Base-by-base conservation (phyloP, 2,113 vertebrate genomes). In the Emydocephalus ijimae region DNA sequence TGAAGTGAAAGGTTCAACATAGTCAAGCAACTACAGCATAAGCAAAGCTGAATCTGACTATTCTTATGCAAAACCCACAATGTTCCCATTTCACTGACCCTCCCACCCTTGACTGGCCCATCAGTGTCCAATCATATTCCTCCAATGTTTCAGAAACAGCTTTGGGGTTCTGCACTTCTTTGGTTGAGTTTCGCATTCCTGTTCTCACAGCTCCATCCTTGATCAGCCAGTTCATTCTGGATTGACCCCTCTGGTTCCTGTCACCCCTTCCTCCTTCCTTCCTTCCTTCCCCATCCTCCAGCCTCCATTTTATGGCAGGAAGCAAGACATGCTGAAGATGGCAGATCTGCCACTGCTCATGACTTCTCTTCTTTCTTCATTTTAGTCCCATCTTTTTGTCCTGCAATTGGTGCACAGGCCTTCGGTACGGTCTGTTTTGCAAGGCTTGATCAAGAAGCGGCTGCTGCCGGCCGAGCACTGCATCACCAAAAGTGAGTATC, bases 321-420 rank as follows among this genome's bases (percentile, higher is more conserved):
- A 69, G 29, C 29, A 69, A 69, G 29, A 18, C 64, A 34, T 34
- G 64, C n/a, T 6, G 29, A 69, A 69, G 64, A 34, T n/a, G 64
- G 64, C 64, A n/a, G 29, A 6, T 34, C 64, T 69, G 64, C 15
- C 59, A 15, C 64, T 34, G 29, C 64, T 69, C 2, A 34, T 81
- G 74, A 81, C 12, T 59, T 26, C 1, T 50, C 12, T 69, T 34
- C 10, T 4, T 0, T 0, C 86, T 64, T 95, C 57, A 18, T 94
- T 43, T 14, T 96, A 99, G 99, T 99, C 99, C 91, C 99, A 99
- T 95, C 98, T 99, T 94, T 99, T 99, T n/a, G 99, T 99, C 95
- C 96, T 99, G 94, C 99, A 99, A 97, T 96, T 99, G 95, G 99
- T 99, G 81, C 99, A 99, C 95, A 98, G 99, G 85, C 99, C 99